These are phyloP conservation scores for Coleophora deauratella DNA, from an alignment of 2,888 invertebrate species.

Conservation along the genomic window DNA sequence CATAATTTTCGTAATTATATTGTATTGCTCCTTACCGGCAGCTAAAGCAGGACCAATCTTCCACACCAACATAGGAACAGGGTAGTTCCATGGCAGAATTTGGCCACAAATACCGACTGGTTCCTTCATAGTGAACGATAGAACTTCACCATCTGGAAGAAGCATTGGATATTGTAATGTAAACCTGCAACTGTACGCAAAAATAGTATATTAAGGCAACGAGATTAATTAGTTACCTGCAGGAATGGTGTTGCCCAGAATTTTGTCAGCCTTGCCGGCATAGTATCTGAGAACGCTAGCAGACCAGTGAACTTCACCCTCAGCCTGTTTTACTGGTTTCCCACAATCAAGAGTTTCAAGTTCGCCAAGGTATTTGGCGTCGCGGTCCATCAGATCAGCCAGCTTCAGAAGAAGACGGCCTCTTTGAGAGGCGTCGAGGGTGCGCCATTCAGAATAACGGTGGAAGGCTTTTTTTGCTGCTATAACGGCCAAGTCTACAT, in stretches of 20 bases:
- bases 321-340: constrained; percentile 84
- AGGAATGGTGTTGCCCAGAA: constrained; percentile 83
- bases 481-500: constrained; percentile 84
- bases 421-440: constrained; percentile 84
- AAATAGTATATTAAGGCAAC: no score
- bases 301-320: constrained; percentile 76
- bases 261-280: constrained; percentile 94
- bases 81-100: constrained; percentile 96
- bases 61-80: constrained; percentile 94
- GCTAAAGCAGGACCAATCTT: constrained; percentile 88
- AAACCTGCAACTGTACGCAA: no score
- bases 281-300: constrained; percentile 83
- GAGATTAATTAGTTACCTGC: constrained; percentile 43
- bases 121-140: constrained; percentile 88
- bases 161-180: no score
- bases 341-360: constrained; percentile 96
- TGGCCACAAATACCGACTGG: constrained; percentile 91
- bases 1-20: no score
- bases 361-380: constrained; percentile 80
- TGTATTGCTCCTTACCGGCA: constrained; percentile 48
- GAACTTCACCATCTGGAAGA: constrained; percentile 80
- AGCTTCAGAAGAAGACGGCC: constrained; percentile 81
- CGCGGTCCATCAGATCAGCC: constrained; percentile 84
- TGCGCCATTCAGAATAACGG: constrained; percentile 83
- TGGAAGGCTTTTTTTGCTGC: constrained; percentile 86